Conservation (phyloP, 92 coral and sea anemone genomes). For the Porites rus region DNA sequence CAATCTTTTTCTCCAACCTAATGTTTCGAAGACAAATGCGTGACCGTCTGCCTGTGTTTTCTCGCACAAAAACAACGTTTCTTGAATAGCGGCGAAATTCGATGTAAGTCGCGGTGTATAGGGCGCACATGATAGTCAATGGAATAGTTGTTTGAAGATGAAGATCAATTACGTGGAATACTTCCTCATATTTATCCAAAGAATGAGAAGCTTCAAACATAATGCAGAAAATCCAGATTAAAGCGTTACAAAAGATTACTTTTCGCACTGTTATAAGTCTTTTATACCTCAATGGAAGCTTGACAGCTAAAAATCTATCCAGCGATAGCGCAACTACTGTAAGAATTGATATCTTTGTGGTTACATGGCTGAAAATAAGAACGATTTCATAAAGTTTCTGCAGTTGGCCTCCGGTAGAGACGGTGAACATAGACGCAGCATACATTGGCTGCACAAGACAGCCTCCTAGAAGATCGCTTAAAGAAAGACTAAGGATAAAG, state of each 20-base stretch:
- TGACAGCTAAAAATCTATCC: constrained; percentile 71
- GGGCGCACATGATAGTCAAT: constrained; percentile 27
- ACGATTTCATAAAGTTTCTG: constrained; percentile 40
- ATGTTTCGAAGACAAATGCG: constrained; percentile 45
- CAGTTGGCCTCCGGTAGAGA: constrained; percentile 9
- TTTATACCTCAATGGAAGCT: constrained; percentile 64
- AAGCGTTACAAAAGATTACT: constrained; percentile 38
- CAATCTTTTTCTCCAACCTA: constrained; percentile 62
- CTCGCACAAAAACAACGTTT: constrained; percentile 56
- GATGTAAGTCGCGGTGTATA: constrained; percentile 64
- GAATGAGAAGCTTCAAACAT: constrained; percentile 69
- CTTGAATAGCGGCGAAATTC: constrained; percentile 73
- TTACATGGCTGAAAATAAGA: constrained; percentile 60
- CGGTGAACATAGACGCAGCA: constrained; percentile 55
- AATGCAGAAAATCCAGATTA: constrained; percentile 55
- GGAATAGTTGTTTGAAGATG: constrained; percentile 81
- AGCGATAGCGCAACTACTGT: constrained; percentile 71
- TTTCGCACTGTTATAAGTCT: constrained; percentile 50
- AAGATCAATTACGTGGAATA: constrained; percentile 58
- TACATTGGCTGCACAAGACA: constrained; percentile 59
- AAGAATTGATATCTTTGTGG: constrained; percentile 71
- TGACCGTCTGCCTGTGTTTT: constrained; percentile 2
- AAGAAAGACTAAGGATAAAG: constrained; percentile 64
- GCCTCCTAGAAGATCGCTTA: constrained; percentile 74
- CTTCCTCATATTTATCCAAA: constrained; percentile 22